A percentile compares a stretch with the other conserved stretches of the same genome.
These are phyloP conservation scores for Erebia palarica DNA, from an alignment of 2,888 invertebrate genomes.

Conservation along the genomic window DNA sequence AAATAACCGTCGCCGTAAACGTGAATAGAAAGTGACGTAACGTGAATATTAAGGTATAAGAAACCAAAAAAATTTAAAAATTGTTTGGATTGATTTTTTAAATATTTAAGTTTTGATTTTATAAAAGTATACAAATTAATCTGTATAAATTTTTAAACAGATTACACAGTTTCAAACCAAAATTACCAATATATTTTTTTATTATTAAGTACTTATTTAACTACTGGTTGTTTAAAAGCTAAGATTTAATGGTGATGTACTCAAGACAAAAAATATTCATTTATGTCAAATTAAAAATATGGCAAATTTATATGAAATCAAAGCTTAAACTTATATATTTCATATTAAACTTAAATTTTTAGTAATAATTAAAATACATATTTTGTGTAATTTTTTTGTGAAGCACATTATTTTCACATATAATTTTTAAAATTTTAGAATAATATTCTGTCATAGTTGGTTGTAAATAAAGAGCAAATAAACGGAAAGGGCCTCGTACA, in stretches of 20 bases:
- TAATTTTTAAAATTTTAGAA: neutral
- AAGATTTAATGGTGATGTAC: too few species aligned
- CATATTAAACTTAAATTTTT: slow-evolving; percentile 3
- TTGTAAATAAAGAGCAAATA: neutral
- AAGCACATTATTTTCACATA: neutral
- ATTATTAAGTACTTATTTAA: neutral
- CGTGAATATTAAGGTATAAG: slow-evolving; percentile 10
- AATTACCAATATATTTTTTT: neutral
- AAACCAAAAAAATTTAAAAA: slow-evolving; percentile 3
- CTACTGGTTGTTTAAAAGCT: neutral
- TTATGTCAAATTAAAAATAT: too few species aligned
- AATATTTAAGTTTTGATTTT: neutral
- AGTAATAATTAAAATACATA: neutral
- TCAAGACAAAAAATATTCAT: neutral
- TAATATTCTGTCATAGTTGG: neutral
- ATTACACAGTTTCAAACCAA: neutral
- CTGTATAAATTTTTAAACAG: neutral
- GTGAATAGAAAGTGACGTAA: slow-evolving; percentile 58
- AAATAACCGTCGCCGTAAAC: slow-evolving; percentile 73
- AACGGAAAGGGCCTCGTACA: neutral
- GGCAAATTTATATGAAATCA: neutral
- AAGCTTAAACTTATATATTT: neutral
- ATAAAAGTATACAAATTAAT: neutral
- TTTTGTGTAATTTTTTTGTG: neutral
- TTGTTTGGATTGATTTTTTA: slow-evolving; percentile 10